Percentiles rank a stretch among this genome's conserved stretches.
Conservation (phyloP, 1,140 invertebrate species). For the Acromyrmex echinatior region DNA sequence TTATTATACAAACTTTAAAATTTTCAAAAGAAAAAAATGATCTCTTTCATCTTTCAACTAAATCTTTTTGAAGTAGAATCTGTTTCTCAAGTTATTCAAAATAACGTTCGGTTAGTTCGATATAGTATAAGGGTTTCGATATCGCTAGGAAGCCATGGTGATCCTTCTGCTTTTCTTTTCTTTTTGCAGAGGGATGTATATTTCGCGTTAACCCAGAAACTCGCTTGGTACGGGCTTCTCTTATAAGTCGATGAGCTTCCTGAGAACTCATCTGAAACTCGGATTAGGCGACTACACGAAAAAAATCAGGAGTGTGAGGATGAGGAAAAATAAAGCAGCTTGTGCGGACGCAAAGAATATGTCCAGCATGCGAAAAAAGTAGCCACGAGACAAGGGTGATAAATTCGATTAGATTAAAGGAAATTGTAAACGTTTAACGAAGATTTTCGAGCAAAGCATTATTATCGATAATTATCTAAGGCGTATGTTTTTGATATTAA, state of each 20-base stretch:
- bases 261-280: conserved; percentile 85
- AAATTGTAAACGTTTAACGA: conserved; percentile 39
- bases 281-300: conserved; percentile 77
- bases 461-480: conserved; percentile 12
- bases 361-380: not conserved
- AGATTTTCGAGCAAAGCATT: not conserved
- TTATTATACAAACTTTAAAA: not conserved
- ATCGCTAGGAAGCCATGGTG: conserved; percentile 14
- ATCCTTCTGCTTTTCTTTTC: conserved; percentile 70
- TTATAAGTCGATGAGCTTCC: conserved; percentile 83
- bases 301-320: not conserved
- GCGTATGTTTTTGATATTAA: not conserved
- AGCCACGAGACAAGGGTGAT: conserved; percentile 5
- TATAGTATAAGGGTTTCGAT: conserved; percentile 2
- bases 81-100: conserved; percentile 67
- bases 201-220: conserved; percentile 80
- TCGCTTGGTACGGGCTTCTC: conserved; percentile 80
- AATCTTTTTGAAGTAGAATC: conserved; percentile 35
- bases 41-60: not conserved
- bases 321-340: conserved; percentile 44
- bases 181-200: conserved; percentile 56
- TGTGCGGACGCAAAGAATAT: not conserved
- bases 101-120: conserved; percentile 61
- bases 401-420: not conserved
- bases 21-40: not conserved